These are phyloP conservation scores for Alethe castanea DNA, from an alignment of 2,113 vertebrate species.

Conservation along the genomic window DNA sequence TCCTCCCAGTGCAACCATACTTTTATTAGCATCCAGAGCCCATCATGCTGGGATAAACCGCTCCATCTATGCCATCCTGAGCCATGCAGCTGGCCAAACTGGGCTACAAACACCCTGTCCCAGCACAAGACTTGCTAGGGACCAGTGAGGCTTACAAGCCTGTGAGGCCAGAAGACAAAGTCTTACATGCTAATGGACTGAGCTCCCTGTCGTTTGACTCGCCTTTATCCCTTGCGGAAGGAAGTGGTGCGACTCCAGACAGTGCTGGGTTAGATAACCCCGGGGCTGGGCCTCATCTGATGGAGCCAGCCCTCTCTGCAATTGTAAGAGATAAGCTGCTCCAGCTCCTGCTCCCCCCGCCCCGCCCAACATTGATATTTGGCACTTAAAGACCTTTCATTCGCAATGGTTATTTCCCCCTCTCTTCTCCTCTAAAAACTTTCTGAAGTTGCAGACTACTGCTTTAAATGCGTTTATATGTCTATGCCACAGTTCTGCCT, in stretches of 20 bases:
- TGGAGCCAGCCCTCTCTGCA: not conserved
- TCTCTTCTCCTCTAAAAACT: not conserved
- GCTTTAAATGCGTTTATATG: not conserved
- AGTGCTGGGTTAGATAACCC: slow-evolving; percentile 3
- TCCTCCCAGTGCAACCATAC: not conserved
- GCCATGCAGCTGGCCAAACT: not conserved
- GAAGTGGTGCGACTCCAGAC: slow-evolving; percentile 1
- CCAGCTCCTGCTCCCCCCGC: not conserved
- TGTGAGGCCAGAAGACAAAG: not conserved
- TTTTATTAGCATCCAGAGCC: not conserved
- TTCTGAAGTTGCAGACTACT: not conserved
- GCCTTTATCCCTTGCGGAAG: not conserved
- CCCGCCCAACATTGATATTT: not conserved
- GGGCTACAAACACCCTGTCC: not conserved
- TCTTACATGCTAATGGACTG: not conserved
- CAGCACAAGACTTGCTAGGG: not conserved
- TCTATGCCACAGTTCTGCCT: not conserved
- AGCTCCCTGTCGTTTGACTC: not conserved
- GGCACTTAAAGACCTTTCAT: not conserved
- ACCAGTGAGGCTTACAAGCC: fast-evolving
- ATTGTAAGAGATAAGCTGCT: not conserved
- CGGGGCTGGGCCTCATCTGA: not conserved
- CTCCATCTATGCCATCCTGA: not conserved
- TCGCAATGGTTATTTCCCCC: not conserved
- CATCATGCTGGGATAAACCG: not conserved